Evolutionary conservation across 2,888 invertebrate genomes (phyloP), one percentile per base, ranked within the genome.

Genomic region (Eutolmus rufibarbis): DNA sequence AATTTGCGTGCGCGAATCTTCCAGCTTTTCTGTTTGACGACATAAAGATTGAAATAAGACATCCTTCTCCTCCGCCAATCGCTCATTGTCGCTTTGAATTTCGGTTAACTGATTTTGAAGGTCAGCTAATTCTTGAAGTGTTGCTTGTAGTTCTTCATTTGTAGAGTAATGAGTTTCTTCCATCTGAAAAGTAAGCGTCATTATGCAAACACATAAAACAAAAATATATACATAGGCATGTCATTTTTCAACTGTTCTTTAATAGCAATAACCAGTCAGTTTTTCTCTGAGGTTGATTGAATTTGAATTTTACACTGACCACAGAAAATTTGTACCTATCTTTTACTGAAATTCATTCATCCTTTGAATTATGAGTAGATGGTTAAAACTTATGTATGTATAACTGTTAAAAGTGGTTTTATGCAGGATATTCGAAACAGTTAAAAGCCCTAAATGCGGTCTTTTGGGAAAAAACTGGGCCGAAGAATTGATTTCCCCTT

Each of bases 141-240:
- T 98, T 0, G 98, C 98, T 93, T 98, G 98, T 5, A 98, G 94
- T 92, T 98, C 98, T 92, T 98, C 97, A 91, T 97, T 97, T 87
- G 97, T 98, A 89, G 97, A 97, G 92, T 91, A 94, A 91, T 93
- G 92, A 2, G 92, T 93, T 89, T 93, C 93, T 89, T 93, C 93
- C 93, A 93, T 93, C 90, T 92, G 28, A 46, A 40, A 84, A 84
- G 87, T 28, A 66, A 16, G 16, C 14, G 16, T 31, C 14, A 57
- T 84, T n/a, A n/a, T 19, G 16, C 16, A 46, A 46, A 46, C 1
- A 46, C 3, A 14, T 43, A 3, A 46, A 46, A 46, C 9, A 14
- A 46, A 40, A 1, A 12, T 2, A 9, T 40, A 12, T 40, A 40
- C 12, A 40, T 40, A 12, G 12, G 40, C 40, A 46, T 46, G 43